Base-by-base conservation (phyloP, 2,113 vertebrate species). In the Zapornia atra region DNA sequence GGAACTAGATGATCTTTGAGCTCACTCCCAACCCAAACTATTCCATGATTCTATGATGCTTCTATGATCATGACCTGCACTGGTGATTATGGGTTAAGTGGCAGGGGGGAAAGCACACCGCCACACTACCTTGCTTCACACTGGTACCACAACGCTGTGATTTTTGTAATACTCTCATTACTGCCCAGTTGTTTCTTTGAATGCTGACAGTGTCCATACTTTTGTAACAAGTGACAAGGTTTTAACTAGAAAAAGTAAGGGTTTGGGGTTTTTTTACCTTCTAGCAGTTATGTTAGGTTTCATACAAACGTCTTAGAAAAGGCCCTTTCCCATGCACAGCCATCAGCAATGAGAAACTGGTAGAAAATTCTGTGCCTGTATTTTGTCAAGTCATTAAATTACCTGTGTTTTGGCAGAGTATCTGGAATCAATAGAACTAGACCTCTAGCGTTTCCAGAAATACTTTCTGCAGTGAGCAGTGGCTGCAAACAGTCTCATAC, bases 331-430 rank as follows among this genome's bases (percentile, higher is more conserved):
- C 11, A 7, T 17, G 34, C n/a, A 82, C 24, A 71, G 56, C 38
- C 82, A 50, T 34, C 59, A 75, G 29, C 79, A 70, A 31, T 21
- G 29, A 70, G 71, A 70, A 76, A 82, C 13, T 7, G 19, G n/a
- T 42, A 69, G 36, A 42, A 76, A 85, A 92, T 14, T 42, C 29
- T 66, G 19, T 31, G 12, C 50, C 51, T 66, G 36, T 16, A 77
- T 68, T 89, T 75, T 36, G 22, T 18, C 42, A 80, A 95, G 63
- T 46, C 20, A 17, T 46, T 54, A 44, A 50, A 29, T 29, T 54
- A 73, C 71, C 60, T 54, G 33, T 53, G 60, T 82, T 91, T 90
- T 66, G 71, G 66, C 75, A 92, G 82, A 90, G 25, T 86, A 70
- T 54, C 70, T 73, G 68, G 20, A 73, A 66, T 46, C 15, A 4